A percentile compares a stretch with the other conserved stretches of the same genome.
Evolutionary conservation across 2,888 invertebrate species (phyloP).

Genomic region (Eupithecia pulchellata): DNA sequence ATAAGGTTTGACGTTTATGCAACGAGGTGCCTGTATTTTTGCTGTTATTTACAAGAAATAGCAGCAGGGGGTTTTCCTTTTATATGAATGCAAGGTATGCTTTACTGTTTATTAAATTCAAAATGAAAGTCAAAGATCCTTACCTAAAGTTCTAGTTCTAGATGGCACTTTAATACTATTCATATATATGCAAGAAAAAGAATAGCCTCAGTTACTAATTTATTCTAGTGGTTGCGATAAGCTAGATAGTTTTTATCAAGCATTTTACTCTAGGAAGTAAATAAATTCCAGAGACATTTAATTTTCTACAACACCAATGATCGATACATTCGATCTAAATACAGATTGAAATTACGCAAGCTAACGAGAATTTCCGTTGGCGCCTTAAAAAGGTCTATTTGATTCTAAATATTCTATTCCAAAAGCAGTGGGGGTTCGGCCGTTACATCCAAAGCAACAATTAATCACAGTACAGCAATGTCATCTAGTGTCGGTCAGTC

Average conservation of each 20-base stretch:
- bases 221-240: no score
- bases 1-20: slow-evolving; percentile 32
- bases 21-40: slow-evolving; percentile 32
- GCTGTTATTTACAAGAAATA: slow-evolving; percentile 33
- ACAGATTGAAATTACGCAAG: slow-evolving; percentile 37
- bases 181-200: background rate
- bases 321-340: slow-evolving; percentile 22
- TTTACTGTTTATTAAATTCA: background rate
- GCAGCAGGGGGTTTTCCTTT: slow-evolving; percentile 24
- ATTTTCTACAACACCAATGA: slow-evolving; percentile 7
- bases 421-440: slow-evolving; percentile 81
- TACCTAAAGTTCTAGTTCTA: background rate
- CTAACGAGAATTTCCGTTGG: slow-evolving; percentile 61
- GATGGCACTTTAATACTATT: background rate
- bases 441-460: slow-evolving; percentile 81
- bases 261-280: background rate
- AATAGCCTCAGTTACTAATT: background rate
- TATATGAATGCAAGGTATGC: slow-evolving; percentile 3
- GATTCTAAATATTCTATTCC: slow-evolving; percentile 79
- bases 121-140: background rate
- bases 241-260: no score
- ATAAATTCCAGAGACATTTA: background rate
- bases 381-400: slow-evolving; percentile 73
- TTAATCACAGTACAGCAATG: slow-evolving; percentile 84
- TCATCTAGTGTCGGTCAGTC: slow-evolving; percentile 75